phyloP scores from a whole-genome alignment of 2,888 invertebrate species.

The Patella ulyssiponensis region DNA sequence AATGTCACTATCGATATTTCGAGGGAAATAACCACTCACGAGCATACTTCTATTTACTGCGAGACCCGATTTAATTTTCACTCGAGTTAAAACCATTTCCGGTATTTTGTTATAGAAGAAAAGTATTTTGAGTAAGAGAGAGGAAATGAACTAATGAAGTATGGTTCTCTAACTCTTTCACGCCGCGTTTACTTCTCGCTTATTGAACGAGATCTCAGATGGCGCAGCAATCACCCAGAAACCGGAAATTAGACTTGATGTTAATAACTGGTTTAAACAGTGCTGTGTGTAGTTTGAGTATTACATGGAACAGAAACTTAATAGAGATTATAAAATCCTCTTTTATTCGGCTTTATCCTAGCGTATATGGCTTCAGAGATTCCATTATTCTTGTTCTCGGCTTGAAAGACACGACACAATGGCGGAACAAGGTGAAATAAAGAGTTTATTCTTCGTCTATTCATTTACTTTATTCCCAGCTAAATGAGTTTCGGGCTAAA shows the following conservation, averaged over 20 bases:
- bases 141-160: constrained; percentile 11
- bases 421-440: constrained; percentile 2
- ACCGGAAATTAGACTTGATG: constrained; percentile 13
- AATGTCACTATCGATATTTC: not conserved
- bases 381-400: not conserved
- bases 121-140: constrained; percentile 7
- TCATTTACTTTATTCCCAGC: not conserved
- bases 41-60: constrained; percentile 7
- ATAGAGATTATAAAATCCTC: not conserved
- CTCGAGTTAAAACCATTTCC: constrained; percentile 5
- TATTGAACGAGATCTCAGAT: constrained; percentile 13
- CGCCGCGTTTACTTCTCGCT: constrained; percentile 11
- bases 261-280: constrained; percentile 8
- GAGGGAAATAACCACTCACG: constrained; percentile 11
- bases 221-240: not conserved
- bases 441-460: constrained; percentile 8
- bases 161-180: constrained; percentile 5
- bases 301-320: constrained; percentile 5
- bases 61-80: constrained; percentile 11
- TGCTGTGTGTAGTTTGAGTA: constrained; percentile 9
- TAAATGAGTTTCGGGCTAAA: constrained; percentile 1
- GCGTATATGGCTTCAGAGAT: constrained; percentile 8
- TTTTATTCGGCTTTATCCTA: not conserved
- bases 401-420: not conserved
- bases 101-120: constrained; percentile 3